Evolutionary conservation across 1,140 invertebrate genomes (phyloP).

Genomic region (Tachypleus tridentatus): DNA sequence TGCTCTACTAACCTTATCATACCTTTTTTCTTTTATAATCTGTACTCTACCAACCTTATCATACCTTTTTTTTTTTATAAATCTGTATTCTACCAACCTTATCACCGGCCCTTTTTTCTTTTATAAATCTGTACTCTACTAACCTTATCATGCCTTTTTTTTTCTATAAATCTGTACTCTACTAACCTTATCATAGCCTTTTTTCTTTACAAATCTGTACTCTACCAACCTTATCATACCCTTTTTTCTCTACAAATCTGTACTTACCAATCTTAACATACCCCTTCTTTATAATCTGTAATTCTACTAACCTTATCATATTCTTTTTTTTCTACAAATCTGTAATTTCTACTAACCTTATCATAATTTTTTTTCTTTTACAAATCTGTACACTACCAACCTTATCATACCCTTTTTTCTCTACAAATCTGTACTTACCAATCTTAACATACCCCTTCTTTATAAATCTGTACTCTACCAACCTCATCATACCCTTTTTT

Average conservation of each 20-base stretch:
- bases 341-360: constrained; percentile 3
- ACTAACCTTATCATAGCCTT: not conserved
- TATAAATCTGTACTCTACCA: constrained; percentile 8
- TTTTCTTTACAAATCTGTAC: not conserved
- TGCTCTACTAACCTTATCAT: constrained; percentile 29
- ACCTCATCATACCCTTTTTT: not conserved
- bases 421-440: not conserved
- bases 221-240: not conserved
- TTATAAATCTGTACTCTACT: not conserved
- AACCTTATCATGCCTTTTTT: constrained; percentile 44
- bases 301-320: not conserved
- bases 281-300: not conserved
- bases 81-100: not conserved
- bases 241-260: constrained; percentile 43
- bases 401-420: not conserved
- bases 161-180: not conserved
- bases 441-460: constrained; percentile 5
- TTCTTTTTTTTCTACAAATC: not conserved
- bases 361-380: constrained; percentile 1
- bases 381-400: too few relatives aligned
- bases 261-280: constrained; percentile 2
- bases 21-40: too few relatives aligned
- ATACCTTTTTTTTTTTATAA: not conserved
- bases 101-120: not conserved
- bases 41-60: not conserved